These are phyloP conservation scores for Crambe crambe DNA, from an alignment of 37 sponge, comb jelly and placozoan genomes.

Conservation along the genomic window DNA sequence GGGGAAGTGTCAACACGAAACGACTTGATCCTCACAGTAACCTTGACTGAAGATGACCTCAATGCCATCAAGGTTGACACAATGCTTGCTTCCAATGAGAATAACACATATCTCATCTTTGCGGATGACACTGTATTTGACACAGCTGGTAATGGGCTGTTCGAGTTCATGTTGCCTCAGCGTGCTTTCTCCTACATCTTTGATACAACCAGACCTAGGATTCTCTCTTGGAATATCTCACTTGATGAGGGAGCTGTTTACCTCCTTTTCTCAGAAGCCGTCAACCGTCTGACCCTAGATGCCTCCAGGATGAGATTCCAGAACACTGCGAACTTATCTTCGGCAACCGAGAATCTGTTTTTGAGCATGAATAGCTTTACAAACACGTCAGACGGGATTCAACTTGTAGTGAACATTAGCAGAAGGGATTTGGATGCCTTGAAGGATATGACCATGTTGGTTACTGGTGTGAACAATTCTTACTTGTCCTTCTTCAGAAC, in stretches of 20 bases:
- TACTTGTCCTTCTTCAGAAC: constrained; percentile 51
- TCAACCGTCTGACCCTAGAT: constrained; percentile 51
- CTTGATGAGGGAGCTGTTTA: constrained; percentile 66
- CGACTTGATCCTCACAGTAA: constrained; percentile 51
- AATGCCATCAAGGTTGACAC: constrained; percentile 72
- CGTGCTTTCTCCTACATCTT: constrained; percentile 26
- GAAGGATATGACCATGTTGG: constrained; percentile 68
- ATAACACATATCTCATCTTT: constrained; percentile 65
- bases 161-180: constrained; percentile 26
- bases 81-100: constrained; percentile 46
- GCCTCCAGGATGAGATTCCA: constrained; percentile 41
- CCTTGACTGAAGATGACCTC: constrained; percentile 59
- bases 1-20: constrained; percentile 53
- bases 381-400: constrained; percentile 41
- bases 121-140: constrained; percentile 62
- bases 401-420: constrained; percentile 52
- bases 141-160: constrained; percentile 65
- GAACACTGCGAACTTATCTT: not conserved
- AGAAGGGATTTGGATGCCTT: constrained; percentile 71
- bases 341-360: not conserved
- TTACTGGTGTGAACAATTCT: constrained; percentile 51
- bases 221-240: constrained; percentile 72
- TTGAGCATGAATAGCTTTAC: constrained; percentile 42
- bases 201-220: constrained; percentile 72
- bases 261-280: constrained; percentile 80